Evolutionary conservation across 2,113 vertebrate genomes (phyloP), one percentile per base, ranked within the genome.

Genomic region (Corythaeola cristata): DNA sequence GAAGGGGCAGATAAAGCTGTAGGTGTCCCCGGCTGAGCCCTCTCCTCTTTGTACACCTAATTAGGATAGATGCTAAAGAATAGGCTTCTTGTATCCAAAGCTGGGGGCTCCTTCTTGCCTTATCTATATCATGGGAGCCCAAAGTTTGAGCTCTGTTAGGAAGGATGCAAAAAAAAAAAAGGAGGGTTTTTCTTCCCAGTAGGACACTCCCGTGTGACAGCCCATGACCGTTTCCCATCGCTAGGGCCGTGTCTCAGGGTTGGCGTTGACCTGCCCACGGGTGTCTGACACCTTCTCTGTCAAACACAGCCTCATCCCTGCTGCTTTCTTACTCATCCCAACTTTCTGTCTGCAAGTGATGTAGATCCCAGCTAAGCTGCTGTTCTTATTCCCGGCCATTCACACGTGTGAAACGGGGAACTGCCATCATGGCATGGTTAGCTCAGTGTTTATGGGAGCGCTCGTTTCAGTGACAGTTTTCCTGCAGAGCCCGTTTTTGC

Each of bases 11-110:
- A 79, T 35, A 58, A 66, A 93, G 21, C 55, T 63, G 39, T 49
- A 82, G 50, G n/a, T 73, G 53, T 82, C 89, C 91, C 87, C 45
- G 88, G 37, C 74, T 82, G 72, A 96, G 59, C 67, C 52, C 23
- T 32, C 82, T 92, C 24, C 55, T 33, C 63, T 71, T 83, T 59
- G 50, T 52, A 74, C n/a, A 73, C 17, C 59, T 88, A 37, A 47
- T 71, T 62, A 78, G 0, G 1, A 68, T 37, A 66, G 2, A 52
- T 1, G 9, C 11, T 49, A 18, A 76, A 53, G 16, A 60, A 35
- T 1, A 8, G 8, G 20, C 27, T 86, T 66, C 55, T 93, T 66
- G 27, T 22, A 47, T 50, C 74, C 74, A 33, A 56, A 60, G 33
- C 15, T 30, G 15, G 24, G 27, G 39, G 13, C 6, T 90, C 11